Evolutionary conservation across 2,113 vertebrate species (phyloP), one percentile per base, ranked within the genome.

Genomic region (Zapus hudsonius): DNA sequence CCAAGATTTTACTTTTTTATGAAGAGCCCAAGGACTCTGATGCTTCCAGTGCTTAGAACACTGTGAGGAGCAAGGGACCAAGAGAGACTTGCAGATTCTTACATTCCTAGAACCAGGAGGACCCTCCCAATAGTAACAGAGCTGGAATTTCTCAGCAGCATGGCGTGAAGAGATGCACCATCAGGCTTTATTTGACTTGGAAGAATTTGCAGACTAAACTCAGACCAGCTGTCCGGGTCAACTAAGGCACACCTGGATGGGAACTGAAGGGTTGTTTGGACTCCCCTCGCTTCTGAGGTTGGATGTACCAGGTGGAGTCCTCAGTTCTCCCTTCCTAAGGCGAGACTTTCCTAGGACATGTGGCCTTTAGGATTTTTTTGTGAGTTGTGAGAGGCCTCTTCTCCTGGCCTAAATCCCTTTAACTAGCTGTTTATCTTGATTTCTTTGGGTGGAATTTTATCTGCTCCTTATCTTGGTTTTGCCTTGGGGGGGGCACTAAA

Each of bases 391-490:
- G 42, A 70, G 33, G 10, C 31, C 52, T 52, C 33, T 72, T 89
- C n/a, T 81, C 29, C 52, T 40, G 61, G 59, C 33, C 92, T 91
- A 89, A 84, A 86, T 93, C 81, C 20, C 74, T 87, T 81, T 57
- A 42, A 57, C 6, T 38, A 52, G 29, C 33, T 66, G 36, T 19
- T 95, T 94, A 96, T 95, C 89, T 89, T 72, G 52, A 44, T 89
- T 92, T 87, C 89, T 92, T 83, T 17, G 47, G 33, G 76, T 89
- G 95, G 91, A 97, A 95, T 95, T 94, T 92, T 92, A 94, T 94
- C 95, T 92, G 72, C 55, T 90, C 33, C 42, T 82, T 92, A 78
- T 95, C 93, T 96, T 84, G 44, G 57, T 57, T 38, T 88, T 80
- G 72, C 75, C 44, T 22, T 55, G 61, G 52, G 12, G 52, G 52